Percentiles rank a stretch among this genome's conserved stretches.
Evolutionary conservation across 2,888 invertebrate genomes (phyloP).

Genomic region (Lycaena phlaeas): DNA sequence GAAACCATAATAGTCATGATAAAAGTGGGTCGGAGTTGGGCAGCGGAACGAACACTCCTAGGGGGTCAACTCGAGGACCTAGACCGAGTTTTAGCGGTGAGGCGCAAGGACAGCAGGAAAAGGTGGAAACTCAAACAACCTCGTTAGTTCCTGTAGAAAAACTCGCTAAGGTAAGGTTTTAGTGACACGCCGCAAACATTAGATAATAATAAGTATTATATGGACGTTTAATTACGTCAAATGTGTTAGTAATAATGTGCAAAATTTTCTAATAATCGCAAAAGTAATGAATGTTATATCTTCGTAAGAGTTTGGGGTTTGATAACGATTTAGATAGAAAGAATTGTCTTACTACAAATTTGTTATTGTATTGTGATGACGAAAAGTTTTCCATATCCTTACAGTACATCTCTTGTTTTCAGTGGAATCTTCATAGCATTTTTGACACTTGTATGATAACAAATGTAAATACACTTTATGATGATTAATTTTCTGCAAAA

Average conservation of each 20-base stretch:
- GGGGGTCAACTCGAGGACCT: slow-evolving; percentile 59
- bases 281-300: no score
- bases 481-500: background rate
- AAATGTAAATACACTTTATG: background rate
- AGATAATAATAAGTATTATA: background rate
- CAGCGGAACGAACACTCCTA: slow-evolving; percentile 50
- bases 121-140: slow-evolving; percentile 67
- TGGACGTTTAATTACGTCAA: slow-evolving; percentile 1
- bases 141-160: slow-evolving; percentile 83
- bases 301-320: no score
- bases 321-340: no score
- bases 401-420: background rate
- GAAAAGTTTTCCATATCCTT: background rate
- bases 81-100: slow-evolving; percentile 77
- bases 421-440: background rate
- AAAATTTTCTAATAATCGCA: no score
- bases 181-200: slow-evolving; percentile 16
- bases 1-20: slow-evolving; percentile 54
- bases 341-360: no score
- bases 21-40: slow-evolving; percentile 40
- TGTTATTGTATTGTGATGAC: no score
- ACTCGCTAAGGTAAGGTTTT: slow-evolving; percentile 76
- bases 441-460: slow-evolving; percentile 5
- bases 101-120: slow-evolving; percentile 56
- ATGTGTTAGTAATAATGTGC: background rate